phyloP scores from a whole-genome alignment of 37 sponge, comb jelly and placozoan species.

The Aplysina aerophoba region DNA sequence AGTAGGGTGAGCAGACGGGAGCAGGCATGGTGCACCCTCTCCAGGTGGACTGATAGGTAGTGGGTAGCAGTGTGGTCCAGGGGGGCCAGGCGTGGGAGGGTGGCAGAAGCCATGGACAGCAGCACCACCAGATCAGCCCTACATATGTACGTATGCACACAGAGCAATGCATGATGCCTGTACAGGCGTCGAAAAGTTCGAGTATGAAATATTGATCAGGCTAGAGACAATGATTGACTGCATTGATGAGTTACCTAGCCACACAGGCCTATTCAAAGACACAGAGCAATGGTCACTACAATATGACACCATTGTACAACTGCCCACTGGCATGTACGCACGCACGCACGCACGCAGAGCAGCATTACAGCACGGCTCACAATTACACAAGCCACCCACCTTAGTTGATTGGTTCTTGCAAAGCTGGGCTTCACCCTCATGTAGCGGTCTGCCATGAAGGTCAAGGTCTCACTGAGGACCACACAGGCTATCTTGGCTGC shows the following conservation, averaged over 20 bases:
- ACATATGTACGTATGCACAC: too few relatives aligned
- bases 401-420: neutral
- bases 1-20: neutral
- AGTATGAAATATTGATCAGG: too few relatives aligned
- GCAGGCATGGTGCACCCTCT: neutral
- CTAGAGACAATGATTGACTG: too few relatives aligned
- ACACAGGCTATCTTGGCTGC: conserved; percentile 10
- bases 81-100: neutral
- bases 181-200: too few relatives aligned
- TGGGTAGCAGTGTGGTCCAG: neutral
- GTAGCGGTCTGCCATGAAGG: conserved; percentile 42
- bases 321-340: too few relatives aligned
- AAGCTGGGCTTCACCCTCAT: neutral
- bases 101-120: neutral
- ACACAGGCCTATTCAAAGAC: too few relatives aligned
- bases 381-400: too few relatives aligned
- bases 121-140: neutral
- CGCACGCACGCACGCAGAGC: too few relatives aligned
- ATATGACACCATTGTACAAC: too few relatives aligned
- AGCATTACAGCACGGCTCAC: too few relatives aligned
- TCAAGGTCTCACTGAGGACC: neutral
- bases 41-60: conserved; percentile 9
- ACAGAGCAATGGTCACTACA: too few relatives aligned
- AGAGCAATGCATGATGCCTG: neutral
- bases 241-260: too few relatives aligned